These are phyloP conservation scores for Polyploca ridens DNA, from an alignment of 2,888 invertebrate species.

Conservation along the genomic window DNA sequence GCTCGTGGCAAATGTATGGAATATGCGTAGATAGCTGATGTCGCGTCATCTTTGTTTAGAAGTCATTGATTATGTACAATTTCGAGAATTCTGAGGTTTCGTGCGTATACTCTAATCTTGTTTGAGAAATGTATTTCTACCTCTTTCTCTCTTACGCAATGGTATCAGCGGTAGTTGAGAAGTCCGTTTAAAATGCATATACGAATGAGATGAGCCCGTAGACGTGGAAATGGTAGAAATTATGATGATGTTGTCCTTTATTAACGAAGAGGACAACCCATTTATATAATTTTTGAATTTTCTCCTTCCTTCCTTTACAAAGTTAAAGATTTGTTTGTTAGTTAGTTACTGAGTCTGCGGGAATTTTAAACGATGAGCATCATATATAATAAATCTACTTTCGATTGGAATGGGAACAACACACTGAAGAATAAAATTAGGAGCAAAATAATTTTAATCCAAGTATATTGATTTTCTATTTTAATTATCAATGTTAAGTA, in stretches of 20 bases:
- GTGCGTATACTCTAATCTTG: slow-evolving; percentile 65
- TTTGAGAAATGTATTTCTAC: slow-evolving; percentile 73
- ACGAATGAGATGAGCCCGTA: slow-evolving; percentile 49
- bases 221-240: slow-evolving; percentile 20
- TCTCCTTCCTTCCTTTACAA: neutral
- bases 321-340: no score
- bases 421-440: no score
- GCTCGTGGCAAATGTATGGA: slow-evolving; percentile 43
- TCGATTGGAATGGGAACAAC: no score
- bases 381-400: no score
- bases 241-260: slow-evolving; percentile 32
- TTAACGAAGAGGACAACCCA: slow-evolving; percentile 8
- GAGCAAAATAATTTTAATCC: neutral
- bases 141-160: slow-evolving; percentile 57
- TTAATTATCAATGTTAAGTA: no score
- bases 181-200: slow-evolving; percentile 27
- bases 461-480: neutral
- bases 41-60: slow-evolving; percentile 80
- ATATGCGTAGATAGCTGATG: slow-evolving; percentile 57
- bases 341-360: no score
- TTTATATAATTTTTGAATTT: neutral
- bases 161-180: slow-evolving; percentile 44
- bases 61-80: slow-evolving; percentile 63
- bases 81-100: slow-evolving; percentile 60
- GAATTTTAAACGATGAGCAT: no score